phyloP scores from a whole-genome alignment of 1,140 invertebrate genomes.

The Lamellibrachia luymesi region DNA sequence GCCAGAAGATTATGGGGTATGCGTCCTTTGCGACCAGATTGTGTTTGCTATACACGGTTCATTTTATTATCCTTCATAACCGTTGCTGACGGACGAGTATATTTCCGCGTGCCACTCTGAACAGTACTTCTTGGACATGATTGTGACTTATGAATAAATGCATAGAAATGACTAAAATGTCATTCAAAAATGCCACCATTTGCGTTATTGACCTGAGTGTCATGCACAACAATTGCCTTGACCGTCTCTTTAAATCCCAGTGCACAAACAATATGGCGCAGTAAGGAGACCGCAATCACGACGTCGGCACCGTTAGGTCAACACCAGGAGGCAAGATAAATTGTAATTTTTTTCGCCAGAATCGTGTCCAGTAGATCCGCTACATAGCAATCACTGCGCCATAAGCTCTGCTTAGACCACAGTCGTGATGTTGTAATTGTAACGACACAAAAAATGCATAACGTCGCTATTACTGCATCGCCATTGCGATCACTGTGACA shows the following conservation, averaged over 20 bases:
- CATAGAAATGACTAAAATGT: neutral
- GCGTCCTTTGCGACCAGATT: neutral
- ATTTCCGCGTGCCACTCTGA: neutral
- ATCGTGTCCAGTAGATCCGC: neutral
- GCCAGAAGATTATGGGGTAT: neutral
- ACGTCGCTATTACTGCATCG: too few species aligned
- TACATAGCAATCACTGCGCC: too few species aligned
- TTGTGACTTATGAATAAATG: neutral
- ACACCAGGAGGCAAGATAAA: neutral
- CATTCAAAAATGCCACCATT: neutral
- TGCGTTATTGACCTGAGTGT: too few species aligned
- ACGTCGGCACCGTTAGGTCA: neutral
- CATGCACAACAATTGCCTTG: too few species aligned
- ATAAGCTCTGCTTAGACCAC: too few species aligned
- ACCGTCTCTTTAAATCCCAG: neutral
- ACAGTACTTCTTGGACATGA: neutral
- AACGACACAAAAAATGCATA: too few species aligned
- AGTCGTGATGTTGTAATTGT: too few species aligned
- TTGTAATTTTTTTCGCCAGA: neutral
- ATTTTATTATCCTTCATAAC: neutral
- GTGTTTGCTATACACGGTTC: neutral
- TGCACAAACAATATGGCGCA: neutral
- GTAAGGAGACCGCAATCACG: neutral
- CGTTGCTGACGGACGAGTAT: too few species aligned
- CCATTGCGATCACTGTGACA: too few species aligned